Evolutionary conservation across 2,888 invertebrate species (phyloP).

Genomic region (Ichneumoninae sp.): DNA sequence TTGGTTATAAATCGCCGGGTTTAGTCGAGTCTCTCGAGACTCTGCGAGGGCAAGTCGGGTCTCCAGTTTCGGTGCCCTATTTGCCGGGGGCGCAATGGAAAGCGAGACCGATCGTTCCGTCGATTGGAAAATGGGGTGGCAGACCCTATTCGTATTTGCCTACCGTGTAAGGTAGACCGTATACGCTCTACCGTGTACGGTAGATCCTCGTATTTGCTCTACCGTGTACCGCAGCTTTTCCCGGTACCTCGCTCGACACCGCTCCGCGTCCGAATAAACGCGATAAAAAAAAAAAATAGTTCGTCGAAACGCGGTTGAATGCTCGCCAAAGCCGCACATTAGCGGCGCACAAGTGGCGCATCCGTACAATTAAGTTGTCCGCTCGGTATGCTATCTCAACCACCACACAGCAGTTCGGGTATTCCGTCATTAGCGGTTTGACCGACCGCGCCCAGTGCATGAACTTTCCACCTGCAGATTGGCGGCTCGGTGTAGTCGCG

Average conservation of each 20-base stretch:
- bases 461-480: slow-evolving; percentile 81
- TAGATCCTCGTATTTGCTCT: no score
- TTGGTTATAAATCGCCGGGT: slow-evolving; percentile 34
- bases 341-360: not conserved
- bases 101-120: slow-evolving; percentile 24
- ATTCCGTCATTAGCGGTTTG: slow-evolving; percentile 77
- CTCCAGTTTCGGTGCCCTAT: slow-evolving; percentile 8
- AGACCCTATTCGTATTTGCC: not conserved
- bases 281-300: not conserved
- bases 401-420: slow-evolving; percentile 64
- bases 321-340: not conserved
- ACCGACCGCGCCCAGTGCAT: slow-evolving; percentile 66
- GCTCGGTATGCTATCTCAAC: slow-evolving; percentile 41
- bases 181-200: no score
- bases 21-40: slow-evolving; percentile 22
- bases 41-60: not conserved
- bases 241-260: not conserved
- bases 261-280: not conserved
- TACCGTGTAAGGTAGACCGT: no score
- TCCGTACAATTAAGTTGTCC: slow-evolving; percentile 50
- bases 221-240: no score
- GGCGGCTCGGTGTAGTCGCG: slow-evolving; percentile 55
- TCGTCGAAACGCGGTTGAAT: not conserved
- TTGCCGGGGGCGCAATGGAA: slow-evolving; percentile 3
- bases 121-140: slow-evolving; percentile 17